Percentiles rank a stretch among this genome's conserved stretches.
Conservation (phyloP, 2,888 invertebrate genomes). For the Ligdia adustata region DNA sequence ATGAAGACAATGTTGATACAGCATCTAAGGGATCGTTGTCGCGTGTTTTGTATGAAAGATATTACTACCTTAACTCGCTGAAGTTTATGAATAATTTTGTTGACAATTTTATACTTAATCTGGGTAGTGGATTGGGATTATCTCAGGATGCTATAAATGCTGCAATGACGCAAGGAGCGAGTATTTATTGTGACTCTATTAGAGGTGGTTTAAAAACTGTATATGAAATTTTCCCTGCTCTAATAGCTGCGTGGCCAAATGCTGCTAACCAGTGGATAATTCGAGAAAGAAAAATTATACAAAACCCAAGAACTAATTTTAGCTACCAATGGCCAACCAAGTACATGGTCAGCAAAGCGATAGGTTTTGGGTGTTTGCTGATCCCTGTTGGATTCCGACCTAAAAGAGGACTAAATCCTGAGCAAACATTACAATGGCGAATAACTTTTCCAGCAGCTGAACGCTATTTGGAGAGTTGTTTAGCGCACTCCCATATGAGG, state of each 20-base stretch:
- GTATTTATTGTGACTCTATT: conserved; percentile 85
- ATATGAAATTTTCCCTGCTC: conserved; percentile 89
- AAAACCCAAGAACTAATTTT: conserved; percentile 83
- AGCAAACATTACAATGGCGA: conserved; percentile 90
- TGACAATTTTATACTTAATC: conserved; percentile 84
- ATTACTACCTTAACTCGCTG: conserved; percentile 85
- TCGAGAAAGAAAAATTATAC: conserved; percentile 82
- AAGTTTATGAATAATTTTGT: conserved; percentile 89
- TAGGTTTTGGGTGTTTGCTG: conserved; percentile 87
- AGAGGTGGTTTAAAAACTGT: conserved; percentile 70
- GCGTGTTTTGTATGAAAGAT: conserved; percentile 69
- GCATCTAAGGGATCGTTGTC: conserved; percentile 57
- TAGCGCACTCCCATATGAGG: conserved; percentile 88
- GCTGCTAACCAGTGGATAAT: conserved; percentile 88
- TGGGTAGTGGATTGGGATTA: conserved; percentile 85
- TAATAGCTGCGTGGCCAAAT: conserved; percentile 88
- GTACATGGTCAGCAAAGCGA: conserved; percentile 86
- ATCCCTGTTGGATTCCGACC: conserved; percentile 88
- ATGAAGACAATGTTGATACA: conserved; percentile 58
- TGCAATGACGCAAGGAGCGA: conserved; percentile 86
- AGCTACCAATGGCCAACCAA: conserved; percentile 88
- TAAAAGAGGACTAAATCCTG: conserved; percentile 84
- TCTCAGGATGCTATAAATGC: conserved; percentile 76
- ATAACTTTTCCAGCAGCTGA: conserved; percentile 91
- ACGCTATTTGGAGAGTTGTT: conserved; percentile 88